Evolutionary conservation across 2,113 vertebrate species (phyloP).

Genomic region (Eulacestoma nigropectus): DNA sequence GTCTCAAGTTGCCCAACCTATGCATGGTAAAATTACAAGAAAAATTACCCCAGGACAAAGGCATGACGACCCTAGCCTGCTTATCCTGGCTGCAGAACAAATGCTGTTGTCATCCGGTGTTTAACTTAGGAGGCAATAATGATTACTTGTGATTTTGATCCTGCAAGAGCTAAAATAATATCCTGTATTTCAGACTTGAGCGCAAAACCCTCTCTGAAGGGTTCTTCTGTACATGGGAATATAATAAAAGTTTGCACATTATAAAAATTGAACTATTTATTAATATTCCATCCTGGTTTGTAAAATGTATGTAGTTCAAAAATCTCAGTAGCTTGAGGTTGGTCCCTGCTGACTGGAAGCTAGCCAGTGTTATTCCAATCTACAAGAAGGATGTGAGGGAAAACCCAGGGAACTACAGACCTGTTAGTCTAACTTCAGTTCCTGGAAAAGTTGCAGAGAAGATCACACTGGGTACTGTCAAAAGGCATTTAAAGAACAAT

Average conservation of each 20-base stretch:
- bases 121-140: constrained; percentile 55
- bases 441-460: neutral
- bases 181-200: neutral
- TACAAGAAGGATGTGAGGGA: neutral
- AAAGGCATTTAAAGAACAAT: neutral
- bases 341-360: neutral
- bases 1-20: constrained; percentile 13
- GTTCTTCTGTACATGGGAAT: neutral
- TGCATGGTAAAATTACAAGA: constrained; percentile 57
- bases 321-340: neutral
- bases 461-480: neutral
- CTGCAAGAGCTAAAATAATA: constrained; percentile 44
- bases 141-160: constrained; percentile 35
- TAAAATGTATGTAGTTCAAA: neutral
- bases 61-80: constrained; percentile 67
- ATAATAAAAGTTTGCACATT: neutral
- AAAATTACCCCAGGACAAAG: constrained; percentile 42
- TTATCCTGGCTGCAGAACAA: constrained; percentile 62
- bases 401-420: neutral
- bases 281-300: neutral
- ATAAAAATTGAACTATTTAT: neutral
- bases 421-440: neutral
- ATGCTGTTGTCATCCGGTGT: neutral
- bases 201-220: neutral
- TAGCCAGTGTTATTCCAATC: neutral